Evolutionary conservation across 2,888 invertebrate genomes (phyloP), one percentile per base, ranked within the genome.

Genomic region (Steinernema hermaphroditum): DNA sequence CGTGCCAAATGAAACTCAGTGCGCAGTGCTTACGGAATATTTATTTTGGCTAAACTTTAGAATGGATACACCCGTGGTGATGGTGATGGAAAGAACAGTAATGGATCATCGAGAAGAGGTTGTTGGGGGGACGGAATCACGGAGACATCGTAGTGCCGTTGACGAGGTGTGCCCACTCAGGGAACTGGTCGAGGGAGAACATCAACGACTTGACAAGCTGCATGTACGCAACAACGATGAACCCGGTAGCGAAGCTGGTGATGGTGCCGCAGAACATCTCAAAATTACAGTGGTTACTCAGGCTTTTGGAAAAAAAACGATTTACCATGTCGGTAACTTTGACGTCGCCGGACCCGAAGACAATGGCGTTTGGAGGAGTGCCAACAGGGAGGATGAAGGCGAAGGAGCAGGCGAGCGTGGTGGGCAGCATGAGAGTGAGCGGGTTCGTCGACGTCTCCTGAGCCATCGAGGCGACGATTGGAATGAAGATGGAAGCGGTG

Each of bases 321-420:
- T n/a, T 80, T 76, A 88, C 88, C 88, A 88, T 88, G 74, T 88
- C 88, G 6, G 80, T 73, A 2, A 88, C 86, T 69, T 79, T 85
- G 19, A 88, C 75, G 75, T 85, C 81, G n/a, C 88, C 87, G 49
- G 85, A 83, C 0, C 87, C 92, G 24, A 93, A 93, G 0, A 93
- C 94, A 75, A 96, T 93, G 2, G 96, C 95, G 88, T 96, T 96
- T 16, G 95, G 94, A 0, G 95, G 94, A 0, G 95, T 95, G 54
- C 94, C 94, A 12, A 95, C 94, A 9, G 81, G 95, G 87, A 96
- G 90, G 90, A 94, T 94, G 90, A 94, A 90, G 32, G 90, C 94
- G 89, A 94, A 94, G 71, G 94, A 94, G 87, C 94, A 93, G 1
- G 93, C 92, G 29, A 95, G 89, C 0, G 94, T 91, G 0, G 93